These are phyloP conservation scores for Varecia variegata DNA, from an alignment of 2,797 vertebrate genomes.

Conservation along the genomic window DNA sequence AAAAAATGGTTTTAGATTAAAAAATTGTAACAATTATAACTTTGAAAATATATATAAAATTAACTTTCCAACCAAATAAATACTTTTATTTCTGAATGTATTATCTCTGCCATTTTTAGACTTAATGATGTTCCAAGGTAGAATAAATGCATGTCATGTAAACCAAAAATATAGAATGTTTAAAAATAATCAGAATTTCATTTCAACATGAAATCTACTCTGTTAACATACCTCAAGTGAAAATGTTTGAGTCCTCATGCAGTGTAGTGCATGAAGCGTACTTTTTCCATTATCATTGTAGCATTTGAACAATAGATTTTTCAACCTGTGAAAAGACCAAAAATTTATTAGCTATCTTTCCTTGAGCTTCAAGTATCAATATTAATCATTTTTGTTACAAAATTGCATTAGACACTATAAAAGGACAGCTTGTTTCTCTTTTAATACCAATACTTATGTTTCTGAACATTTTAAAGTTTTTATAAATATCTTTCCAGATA, in stretches of 20 bases:
- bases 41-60: slow-evolving; percentile 45
- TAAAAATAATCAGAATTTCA: slow-evolving; percentile 73
- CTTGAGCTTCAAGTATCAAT: slow-evolving; percentile 31
- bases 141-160: background rate
- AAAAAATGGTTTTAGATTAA: background rate
- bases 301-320: slow-evolving; percentile 1
- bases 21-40: background rate
- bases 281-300: slow-evolving; percentile 31
- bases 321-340: slow-evolving; percentile 36
- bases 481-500: slow-evolving; percentile 6
- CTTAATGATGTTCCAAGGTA: background rate
- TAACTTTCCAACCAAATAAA: background rate
- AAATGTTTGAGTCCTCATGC: slow-evolving; percentile 37
- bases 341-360: slow-evolving; percentile 54
- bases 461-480: slow-evolving; percentile 11
- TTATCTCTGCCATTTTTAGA: background rate
- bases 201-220: slow-evolving; percentile 58
- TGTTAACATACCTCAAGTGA: slow-evolving; percentile 58
- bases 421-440: background rate
- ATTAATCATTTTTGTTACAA: slow-evolving; percentile 55
- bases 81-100: background rate
- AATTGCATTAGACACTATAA: slow-evolving; percentile 38
- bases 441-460: slow-evolving; percentile 2
- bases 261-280: slow-evolving; percentile 13
- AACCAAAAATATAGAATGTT: slow-evolving; percentile 72